Base-by-base conservation (phyloP, 2,113 vertebrate species). In the Calidris pugnax region DNA sequence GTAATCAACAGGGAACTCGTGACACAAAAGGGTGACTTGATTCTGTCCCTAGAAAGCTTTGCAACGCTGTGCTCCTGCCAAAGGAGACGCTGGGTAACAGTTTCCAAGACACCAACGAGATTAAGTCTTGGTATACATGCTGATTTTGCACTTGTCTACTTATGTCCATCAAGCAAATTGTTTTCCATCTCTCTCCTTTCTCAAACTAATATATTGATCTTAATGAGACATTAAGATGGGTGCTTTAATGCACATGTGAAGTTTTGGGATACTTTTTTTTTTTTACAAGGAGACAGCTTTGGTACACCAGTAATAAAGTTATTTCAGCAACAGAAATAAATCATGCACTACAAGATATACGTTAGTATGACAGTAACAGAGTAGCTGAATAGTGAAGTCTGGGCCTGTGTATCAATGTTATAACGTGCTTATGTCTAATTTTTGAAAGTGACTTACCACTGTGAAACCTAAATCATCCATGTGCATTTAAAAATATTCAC, bases 121-220 rank as follows among this genome's bases (percentile, higher is more conserved):
- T 86, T 77, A 90, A 41, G 22, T 73, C 89, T 82, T 45, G 62
- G 56, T 94, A 28, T 72, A 85, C 21, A 28, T 21, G 74, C 81
- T 81, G 73, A 93, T 89, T 96, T 87, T 91, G 71, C 89, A 91
- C 56, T 89, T 76, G 39, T 76, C 69, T 82, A 26, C 60, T 71
- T 57, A 69, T 6, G 74, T 27, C 57, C 7, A 9, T 41, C 69
- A 85, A 39, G 35, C 14, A 32, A 77, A 69, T 33, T 33, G 37
- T 76, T 84, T 92, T 83, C 33, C 30, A 73, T 80, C 63, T 53
- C 48, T 72, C 45, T 73, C 37, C 56, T 85, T 79, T 85, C 39
- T 90, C 45, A 80, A 77, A 57, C 14, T 50, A 69, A 33, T 62
- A 8, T 5, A 57, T 24, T 75, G 69, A 59, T 89, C 69, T 56